Conservation (phyloP, 2,888 invertebrate genomes). For the Subacronicta megacephala region DNA sequence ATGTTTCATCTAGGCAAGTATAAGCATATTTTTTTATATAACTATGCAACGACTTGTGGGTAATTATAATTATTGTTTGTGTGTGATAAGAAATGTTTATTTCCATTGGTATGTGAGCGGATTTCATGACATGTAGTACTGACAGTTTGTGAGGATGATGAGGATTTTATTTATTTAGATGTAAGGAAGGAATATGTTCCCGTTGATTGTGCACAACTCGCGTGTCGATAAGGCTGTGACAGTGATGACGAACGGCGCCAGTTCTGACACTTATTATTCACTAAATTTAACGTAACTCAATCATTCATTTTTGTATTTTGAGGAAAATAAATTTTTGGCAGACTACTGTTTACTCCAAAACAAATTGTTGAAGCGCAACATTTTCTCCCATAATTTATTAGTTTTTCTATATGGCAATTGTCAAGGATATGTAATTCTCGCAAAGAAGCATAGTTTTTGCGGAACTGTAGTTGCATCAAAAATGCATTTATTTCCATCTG, state of each 20-base stretch:
- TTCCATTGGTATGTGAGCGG: slow-evolving; percentile 63
- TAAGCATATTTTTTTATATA: slow-evolving; percentile 29
- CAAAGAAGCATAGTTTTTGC: not conserved
- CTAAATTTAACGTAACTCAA: slow-evolving; percentile 54
- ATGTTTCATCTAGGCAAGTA: slow-evolving; percentile 46
- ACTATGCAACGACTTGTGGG: slow-evolving; percentile 27
- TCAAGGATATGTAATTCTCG: slow-evolving; percentile 7
- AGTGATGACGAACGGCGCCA: slow-evolving; percentile 66
- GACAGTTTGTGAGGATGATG: slow-evolving; percentile 22
- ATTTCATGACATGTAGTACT: slow-evolving; percentile 72
- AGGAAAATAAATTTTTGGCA: no score
- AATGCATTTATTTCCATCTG: slow-evolving; percentile 23
- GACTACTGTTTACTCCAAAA: no score
- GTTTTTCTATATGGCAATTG: not conserved
- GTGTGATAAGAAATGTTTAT: slow-evolving; percentile 29
- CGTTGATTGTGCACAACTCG: slow-evolving; percentile 51
- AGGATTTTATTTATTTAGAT: slow-evolving; percentile 50
- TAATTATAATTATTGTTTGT: slow-evolving; percentile 35
- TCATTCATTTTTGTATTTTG: no score
- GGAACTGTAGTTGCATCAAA: not conserved
- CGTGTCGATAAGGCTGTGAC: slow-evolving; percentile 73
- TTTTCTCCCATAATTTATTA: not conserved
- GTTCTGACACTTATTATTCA: slow-evolving; percentile 62
- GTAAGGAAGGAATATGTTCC: slow-evolving; percentile 31
- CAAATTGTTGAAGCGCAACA: slow-evolving; percentile 7